Base-by-base conservation (phyloP, 2,888 invertebrate genomes). In the Philereme vetulata region DNA sequence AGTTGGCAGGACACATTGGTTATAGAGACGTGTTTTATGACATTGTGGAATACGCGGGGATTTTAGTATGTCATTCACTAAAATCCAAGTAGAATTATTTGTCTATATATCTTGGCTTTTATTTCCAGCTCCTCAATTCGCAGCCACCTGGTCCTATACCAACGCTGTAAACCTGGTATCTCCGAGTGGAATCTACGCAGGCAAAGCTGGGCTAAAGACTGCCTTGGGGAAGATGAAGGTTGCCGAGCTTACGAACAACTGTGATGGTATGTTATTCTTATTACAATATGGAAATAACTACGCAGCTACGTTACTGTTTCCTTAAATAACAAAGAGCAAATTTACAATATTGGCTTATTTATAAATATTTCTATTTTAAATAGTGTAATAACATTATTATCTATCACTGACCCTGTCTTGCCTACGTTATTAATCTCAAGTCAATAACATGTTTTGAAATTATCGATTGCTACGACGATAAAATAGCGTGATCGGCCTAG, bases 111-210 rank as follows among this genome's bases (percentile, higher is more conserved):
- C 21, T 4, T 4, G 10, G 11, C 10, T 6, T 7, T 51, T 21
- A 49, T 53, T 51, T 80, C 1, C 79, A 90, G 90, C 71, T 4
- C 56, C 72, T 7, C 77, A 83, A 9, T 83, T 88, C 58, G 67
- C 78, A 0, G 54, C 80, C n/a, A 71, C 83, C 2, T 90, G 88
- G 88, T 75, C 86, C 0, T 85, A 74, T 51, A 66, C 69, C 0
- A 77, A 72, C 11, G 73, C 80, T 1, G 78, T 69, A 0, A 89
- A 87, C 64, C 50, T 91, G 38, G 57, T 90, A 3, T 75, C 84
- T 0, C 61, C 71, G 1, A 46, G 62, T 5, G 85, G 82, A 0
- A 68, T 85, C 5, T 84, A 71, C 54, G 70, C 75, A 4, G 82
- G 81, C 0, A 73, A 56, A 55, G 60, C 72, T 47, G 79, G 75